A percentile compares a stretch with the other conserved stretches of the same genome.
Evolutionary conservation across 2,113 vertebrate genomes (phyloP).

Genomic region (Sphyrna mokarran): DNA sequence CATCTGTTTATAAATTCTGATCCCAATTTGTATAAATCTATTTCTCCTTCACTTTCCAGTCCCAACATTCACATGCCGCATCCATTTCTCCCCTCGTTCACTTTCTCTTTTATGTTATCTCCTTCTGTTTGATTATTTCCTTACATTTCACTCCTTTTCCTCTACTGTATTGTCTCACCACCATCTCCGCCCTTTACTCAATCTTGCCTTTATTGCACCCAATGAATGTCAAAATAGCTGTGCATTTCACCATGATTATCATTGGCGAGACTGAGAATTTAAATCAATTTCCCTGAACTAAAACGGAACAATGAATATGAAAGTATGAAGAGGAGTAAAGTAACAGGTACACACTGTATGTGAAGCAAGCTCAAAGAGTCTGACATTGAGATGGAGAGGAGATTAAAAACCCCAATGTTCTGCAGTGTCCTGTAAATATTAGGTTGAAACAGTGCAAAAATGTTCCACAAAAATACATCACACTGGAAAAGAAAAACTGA

Average conservation of each 20-base stretch:
- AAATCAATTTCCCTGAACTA: neutral
- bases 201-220: neutral
- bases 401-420: neutral
- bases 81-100: neutral
- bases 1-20: no score
- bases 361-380: neutral
- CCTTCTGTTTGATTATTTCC: neutral
- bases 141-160: neutral
- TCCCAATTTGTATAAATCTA: no score
- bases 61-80: neutral
- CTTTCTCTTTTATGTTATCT: neutral
- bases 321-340: neutral
- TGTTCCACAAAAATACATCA: no score
- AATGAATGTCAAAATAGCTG: neutral
- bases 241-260: neutral
- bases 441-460: neutral
- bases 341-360: neutral
- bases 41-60: no score
- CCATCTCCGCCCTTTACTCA: neutral
- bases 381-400: neutral
- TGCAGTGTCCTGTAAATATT: neutral
- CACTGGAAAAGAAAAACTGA: no score
- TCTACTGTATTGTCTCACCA: neutral
- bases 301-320: neutral
- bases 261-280: neutral